Conservation (phyloP, 2,797 vertebrate genomes). For the Scleropages formosus region DNA sequence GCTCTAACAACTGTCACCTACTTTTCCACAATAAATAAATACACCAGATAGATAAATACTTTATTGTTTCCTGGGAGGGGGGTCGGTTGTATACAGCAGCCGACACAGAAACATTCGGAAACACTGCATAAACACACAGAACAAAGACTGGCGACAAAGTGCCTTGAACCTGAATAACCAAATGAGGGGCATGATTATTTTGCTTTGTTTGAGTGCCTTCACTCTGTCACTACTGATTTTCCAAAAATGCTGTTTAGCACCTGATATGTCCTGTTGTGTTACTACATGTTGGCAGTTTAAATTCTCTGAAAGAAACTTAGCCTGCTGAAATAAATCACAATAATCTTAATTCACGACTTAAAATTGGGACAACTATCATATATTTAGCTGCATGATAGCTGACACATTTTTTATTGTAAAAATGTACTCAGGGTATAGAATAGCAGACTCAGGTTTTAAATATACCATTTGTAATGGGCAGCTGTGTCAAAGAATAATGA, state of each 20-base stretch:
- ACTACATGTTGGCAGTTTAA: neutral
- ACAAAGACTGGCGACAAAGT: neutral
- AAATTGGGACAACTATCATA: slow-evolving; percentile 1
- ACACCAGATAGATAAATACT: no score
- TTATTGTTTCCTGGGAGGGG: no score
- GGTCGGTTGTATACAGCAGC: no score
- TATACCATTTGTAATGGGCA: neutral
- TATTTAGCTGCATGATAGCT: neutral
- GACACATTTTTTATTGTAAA: slow-evolving; percentile 17
- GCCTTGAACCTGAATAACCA: neutral
- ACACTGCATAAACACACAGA: no score
- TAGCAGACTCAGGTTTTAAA: neutral
- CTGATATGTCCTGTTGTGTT: neutral
- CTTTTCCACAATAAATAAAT: neutral
- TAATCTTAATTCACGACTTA: neutral
- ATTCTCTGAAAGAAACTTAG: neutral
- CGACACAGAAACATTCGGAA: no score
- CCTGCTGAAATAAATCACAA: neutral
- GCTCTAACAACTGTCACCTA: no score
- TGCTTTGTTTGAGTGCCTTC: neutral
- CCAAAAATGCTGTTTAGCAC: neutral
- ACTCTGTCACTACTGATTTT: neutral
- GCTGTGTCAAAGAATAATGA: slow-evolving; percentile 19
- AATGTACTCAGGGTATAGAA: neutral
- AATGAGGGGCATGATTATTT: neutral